A percentile compares a stretch with the other conserved stretches of the same genome.
These are phyloP conservation scores for Oncorhynchus nerka DNA, from an alignment of 2,113 vertebrate species.

Conservation along the genomic window DNA sequence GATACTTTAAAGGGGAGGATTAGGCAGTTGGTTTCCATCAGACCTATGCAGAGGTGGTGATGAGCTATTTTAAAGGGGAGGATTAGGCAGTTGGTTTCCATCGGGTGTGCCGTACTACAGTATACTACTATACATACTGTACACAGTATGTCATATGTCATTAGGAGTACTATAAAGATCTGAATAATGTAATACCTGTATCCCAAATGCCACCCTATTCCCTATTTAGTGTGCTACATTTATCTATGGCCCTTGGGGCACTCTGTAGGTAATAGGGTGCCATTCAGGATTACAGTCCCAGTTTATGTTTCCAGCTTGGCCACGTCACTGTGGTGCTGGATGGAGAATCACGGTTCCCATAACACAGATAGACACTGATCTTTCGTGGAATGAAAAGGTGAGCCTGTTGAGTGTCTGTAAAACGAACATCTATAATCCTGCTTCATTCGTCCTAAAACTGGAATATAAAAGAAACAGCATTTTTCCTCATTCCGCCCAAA, in stretches of 20 bases:
- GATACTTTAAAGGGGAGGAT: too few relatives aligned
- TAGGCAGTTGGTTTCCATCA: too few relatives aligned
- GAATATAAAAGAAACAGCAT: neutral
- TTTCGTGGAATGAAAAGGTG: conserved; percentile 49
- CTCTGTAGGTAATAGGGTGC: too few relatives aligned
- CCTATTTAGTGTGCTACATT: neutral
- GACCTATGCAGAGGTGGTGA: too few relatives aligned
- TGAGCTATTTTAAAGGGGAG: too few relatives aligned
- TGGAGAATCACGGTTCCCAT: neutral
- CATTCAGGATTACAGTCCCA: neutral
- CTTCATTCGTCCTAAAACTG: conserved; percentile 39
- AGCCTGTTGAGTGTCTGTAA: conserved; percentile 37
- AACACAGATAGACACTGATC: conserved; percentile 57
- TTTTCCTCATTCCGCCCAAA: conserved; percentile 10
- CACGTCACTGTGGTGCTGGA: conserved; percentile 23
- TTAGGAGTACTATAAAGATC: too few relatives aligned
- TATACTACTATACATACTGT: conserved; percentile 17
- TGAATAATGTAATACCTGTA: neutral
- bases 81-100: conserved; percentile 8
- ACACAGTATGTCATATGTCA: conserved; percentile 16
- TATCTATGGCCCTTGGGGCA: too few relatives aligned
- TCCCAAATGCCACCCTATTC: conserved; percentile 2
- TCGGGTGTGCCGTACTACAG: conserved; percentile 31
- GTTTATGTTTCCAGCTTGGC: conserved; percentile 9
- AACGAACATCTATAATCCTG: conserved; percentile 61